phyloP scores from a whole-genome alignment of 2,797 vertebrate genomes.

The Rhabdomys pumilio region DNA sequence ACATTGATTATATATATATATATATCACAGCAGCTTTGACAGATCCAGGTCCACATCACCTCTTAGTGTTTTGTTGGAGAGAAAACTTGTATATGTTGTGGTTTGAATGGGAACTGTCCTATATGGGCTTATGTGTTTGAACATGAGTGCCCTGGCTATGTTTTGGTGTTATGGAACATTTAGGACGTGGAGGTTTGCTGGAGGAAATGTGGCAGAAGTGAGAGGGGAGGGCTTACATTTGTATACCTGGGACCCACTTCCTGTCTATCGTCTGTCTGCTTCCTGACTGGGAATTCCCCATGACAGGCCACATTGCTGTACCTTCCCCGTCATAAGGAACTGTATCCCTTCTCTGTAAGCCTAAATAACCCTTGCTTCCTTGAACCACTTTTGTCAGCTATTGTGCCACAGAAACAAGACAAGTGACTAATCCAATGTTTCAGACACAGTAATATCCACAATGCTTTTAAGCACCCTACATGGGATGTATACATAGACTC shows the following conservation, averaged over 20 bases:
- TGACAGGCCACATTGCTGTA: not conserved
- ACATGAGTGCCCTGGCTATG: not conserved
- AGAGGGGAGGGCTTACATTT: not conserved
- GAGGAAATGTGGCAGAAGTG: not conserved
- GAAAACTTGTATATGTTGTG: not conserved
- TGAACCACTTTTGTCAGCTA: not conserved
- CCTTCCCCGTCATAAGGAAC: not conserved
- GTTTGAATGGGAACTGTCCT: not conserved
- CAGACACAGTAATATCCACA: not conserved
- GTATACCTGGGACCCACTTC: not conserved
- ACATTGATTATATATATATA: conserved; percentile 28
- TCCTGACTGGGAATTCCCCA: not conserved
- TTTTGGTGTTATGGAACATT: not conserved
- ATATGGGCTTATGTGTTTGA: not conserved
- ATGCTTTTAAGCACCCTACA: not conserved
- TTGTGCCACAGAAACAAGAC: not conserved
- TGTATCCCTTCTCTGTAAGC: not conserved
- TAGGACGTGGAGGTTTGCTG: not conserved
- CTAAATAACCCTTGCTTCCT: not conserved
- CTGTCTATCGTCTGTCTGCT: not conserved
- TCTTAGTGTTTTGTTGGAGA: conserved; percentile 29
- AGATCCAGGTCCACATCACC: not conserved
- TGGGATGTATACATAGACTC: not conserved
- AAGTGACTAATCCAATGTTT: not conserved
- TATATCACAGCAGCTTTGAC: not conserved